Evolutionary conservation across 2,797 vertebrate genomes (phyloP).

Genomic region (Ptychadena robeensis): DNA sequence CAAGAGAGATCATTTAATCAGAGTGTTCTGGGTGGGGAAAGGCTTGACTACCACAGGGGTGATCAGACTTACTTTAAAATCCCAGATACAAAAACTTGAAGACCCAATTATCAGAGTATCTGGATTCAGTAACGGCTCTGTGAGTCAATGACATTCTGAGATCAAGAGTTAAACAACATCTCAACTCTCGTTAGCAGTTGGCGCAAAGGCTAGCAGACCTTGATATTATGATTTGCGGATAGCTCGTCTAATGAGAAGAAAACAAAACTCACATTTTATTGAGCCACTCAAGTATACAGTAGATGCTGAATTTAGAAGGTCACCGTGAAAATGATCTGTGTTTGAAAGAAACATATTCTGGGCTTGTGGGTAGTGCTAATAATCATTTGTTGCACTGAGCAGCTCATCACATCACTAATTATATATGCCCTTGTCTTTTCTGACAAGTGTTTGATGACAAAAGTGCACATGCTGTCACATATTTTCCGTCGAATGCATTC

Average conservation of each 20-base stretch:
- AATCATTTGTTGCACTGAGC: constrained; percentile 1
- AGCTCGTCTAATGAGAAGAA: background rate
- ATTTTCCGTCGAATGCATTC: constrained; percentile 4
- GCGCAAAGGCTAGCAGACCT: background rate
- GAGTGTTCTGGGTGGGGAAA: no score
- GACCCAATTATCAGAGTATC: no score
- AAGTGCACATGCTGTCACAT: constrained; percentile 10
- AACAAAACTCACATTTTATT: background rate
- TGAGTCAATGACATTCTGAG: background rate
- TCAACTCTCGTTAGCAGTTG: background rate
- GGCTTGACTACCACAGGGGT: no score
- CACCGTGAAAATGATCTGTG: constrained; percentile 16
- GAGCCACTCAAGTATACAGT: background rate
- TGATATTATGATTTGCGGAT: background rate
- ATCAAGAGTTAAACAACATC: background rate
- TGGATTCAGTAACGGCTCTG: background rate
- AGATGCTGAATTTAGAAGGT: constrained; percentile 26
- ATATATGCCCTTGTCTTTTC: background rate
- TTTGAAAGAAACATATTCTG: background rate
- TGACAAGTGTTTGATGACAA: constrained; percentile 39
- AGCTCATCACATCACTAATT: constrained; percentile 34
- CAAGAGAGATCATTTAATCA: no score
- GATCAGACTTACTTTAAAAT: no score
- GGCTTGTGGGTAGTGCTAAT: background rate
- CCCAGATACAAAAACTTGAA: no score